These are phyloP conservation scores for Pristionchus fissidentatus DNA, from an alignment of 2,888 invertebrate genomes.

Conservation along the genomic window DNA sequence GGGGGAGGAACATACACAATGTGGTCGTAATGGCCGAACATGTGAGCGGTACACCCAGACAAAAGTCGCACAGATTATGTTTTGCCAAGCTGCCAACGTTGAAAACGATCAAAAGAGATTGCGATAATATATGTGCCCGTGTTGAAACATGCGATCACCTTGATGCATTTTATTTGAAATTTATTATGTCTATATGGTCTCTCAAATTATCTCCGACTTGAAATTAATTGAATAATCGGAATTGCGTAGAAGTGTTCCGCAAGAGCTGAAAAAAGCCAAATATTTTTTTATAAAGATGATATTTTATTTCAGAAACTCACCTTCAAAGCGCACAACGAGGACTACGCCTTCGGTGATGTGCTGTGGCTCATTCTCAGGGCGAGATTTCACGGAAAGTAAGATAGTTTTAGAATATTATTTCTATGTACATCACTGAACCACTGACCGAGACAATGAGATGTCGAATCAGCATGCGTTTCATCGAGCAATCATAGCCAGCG, in stretches of 20 bases:
- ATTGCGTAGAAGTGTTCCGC: too few relatives aligned
- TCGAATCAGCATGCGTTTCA: too few relatives aligned
- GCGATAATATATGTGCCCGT: not conserved
- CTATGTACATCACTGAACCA: not conserved
- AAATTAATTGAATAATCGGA: too few relatives aligned
- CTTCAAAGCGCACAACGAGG: conserved; percentile 46
- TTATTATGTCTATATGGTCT: too few relatives aligned
- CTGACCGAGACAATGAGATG: too few relatives aligned
- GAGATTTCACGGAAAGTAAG: conserved; percentile 62
- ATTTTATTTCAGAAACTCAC: not conserved
- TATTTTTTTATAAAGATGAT: not conserved
- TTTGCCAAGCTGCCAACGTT: not conserved
- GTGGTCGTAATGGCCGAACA: conserved; percentile 17
- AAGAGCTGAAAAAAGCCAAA: too few relatives aligned
- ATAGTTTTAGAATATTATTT: not conserved
- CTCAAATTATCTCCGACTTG: too few relatives aligned
- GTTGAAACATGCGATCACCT: too few relatives aligned
- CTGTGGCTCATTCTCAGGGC: conserved; percentile 71
- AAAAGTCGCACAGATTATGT: not conserved
- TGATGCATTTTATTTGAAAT: too few relatives aligned
- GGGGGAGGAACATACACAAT: not conserved
- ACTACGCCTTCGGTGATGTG: conserved; percentile 63
- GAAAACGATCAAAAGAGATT: not conserved
- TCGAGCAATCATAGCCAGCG: too few relatives aligned
- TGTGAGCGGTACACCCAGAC: not conserved